Percentiles rank a stretch among this genome's conserved stretches.
Conservation (phyloP, 1,140 invertebrate species). For the Aleiodes sp. region DNA sequence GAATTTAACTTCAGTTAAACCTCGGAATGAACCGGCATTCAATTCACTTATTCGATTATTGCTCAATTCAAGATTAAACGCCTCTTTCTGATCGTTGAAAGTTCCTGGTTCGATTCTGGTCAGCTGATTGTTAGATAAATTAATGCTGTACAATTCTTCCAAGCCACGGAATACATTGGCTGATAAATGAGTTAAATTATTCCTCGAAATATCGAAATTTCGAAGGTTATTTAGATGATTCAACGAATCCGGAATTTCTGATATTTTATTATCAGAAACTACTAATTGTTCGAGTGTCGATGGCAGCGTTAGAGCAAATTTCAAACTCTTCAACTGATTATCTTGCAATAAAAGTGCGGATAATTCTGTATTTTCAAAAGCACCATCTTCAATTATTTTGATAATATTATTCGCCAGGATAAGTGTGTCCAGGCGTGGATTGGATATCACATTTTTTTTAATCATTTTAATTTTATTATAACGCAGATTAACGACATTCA, state of each 20-base stretch:
- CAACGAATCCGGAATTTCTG: conserved; percentile 38
- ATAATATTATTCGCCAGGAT: conserved; percentile 42
- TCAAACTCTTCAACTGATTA: conserved; percentile 39
- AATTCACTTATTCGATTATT: conserved; percentile 38
- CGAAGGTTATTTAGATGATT: conserved; percentile 29
- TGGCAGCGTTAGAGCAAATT: conserved; percentile 43
- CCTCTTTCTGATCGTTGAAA: conserved; percentile 33
- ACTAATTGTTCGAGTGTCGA: conserved; percentile 35
- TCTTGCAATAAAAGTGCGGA: conserved; percentile 33
- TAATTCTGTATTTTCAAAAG: conserved; percentile 40
- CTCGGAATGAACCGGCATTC: conserved; percentile 33
- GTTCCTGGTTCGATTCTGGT: conserved; percentile 32
- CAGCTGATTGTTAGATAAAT: conserved; percentile 39
- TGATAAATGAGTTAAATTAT: conserved; percentile 37
- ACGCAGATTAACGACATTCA: conserved; percentile 40
- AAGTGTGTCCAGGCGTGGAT: conserved; percentile 38
- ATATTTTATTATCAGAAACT: conserved; percentile 38
- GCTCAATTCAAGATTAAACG: conserved; percentile 38
- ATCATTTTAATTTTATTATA: conserved; percentile 29
- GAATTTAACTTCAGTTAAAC: too few species aligned
- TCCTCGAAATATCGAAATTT: conserved; percentile 39
- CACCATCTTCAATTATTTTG: conserved; percentile 41
- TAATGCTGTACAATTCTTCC: conserved; percentile 32
- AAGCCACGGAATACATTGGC: conserved; percentile 39
- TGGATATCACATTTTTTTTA: conserved; percentile 40